These are phyloP conservation scores for Gobius niger DNA, from an alignment of 2,113 vertebrate genomes.

Conservation along the genomic window DNA sequence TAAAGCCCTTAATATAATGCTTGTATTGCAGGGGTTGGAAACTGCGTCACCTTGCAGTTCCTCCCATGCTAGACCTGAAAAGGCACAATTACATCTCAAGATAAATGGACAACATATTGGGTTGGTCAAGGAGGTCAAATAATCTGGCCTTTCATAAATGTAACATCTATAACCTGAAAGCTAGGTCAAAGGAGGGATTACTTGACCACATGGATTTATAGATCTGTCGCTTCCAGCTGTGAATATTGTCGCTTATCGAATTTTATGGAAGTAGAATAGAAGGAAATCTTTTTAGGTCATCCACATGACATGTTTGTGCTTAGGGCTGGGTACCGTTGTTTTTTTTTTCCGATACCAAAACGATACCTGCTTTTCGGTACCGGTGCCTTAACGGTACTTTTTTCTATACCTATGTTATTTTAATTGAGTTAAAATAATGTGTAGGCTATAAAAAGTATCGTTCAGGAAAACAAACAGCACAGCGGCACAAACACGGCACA, in stretches of 20 bases:
- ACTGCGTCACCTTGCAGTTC: neutral
- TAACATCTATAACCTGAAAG: neutral
- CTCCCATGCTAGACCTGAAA: slow-evolving; percentile 2
- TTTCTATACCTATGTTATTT: too few species aligned
- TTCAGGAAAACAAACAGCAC: too few species aligned
- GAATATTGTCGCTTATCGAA: neutral
- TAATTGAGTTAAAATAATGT: too few species aligned
- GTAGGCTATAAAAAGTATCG: too few species aligned
- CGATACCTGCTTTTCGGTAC: too few species aligned
- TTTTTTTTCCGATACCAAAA: too few species aligned
- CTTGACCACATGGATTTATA: neutral
- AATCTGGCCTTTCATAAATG: slow-evolving; percentile 4
- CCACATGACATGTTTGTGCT: too few species aligned
- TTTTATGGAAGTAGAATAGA: neutral
- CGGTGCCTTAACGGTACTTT: too few species aligned
- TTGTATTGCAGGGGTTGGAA: neutral
- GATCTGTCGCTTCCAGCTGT: neutral
- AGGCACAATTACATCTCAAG: neutral
- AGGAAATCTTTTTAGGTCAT: neutral
- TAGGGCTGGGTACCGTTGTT: too few species aligned
- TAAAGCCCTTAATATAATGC: neutral
- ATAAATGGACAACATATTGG: slow-evolving; percentile 6
- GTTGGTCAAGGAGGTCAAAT: slow-evolving; percentile 2
- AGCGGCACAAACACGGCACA: too few species aligned
- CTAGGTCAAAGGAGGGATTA: neutral